Evolutionary conservation across 2,113 vertebrate genomes (phyloP).

Genomic region (Junco hyemalis): DNA sequence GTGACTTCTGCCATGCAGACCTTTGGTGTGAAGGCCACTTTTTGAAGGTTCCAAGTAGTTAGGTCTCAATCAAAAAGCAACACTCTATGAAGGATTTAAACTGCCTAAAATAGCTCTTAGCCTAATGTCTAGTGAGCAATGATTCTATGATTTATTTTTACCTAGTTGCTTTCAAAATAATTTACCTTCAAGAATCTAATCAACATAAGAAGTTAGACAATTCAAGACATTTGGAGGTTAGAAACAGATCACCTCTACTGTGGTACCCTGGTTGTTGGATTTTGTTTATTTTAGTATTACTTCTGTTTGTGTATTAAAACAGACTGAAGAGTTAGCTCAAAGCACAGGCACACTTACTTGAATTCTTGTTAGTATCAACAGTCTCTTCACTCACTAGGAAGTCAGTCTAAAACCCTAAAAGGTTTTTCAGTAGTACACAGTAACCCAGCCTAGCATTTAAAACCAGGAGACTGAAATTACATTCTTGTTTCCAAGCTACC

Average conservation of each 20-base stretch:
- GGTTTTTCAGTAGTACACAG: slow-evolving; percentile 9
- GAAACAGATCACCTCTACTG: not conserved
- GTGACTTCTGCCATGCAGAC: not conserved
- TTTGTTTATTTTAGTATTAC: not conserved
- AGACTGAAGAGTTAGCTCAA: not conserved
- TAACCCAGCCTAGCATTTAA: not conserved
- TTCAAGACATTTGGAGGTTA: not conserved
- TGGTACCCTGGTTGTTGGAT: not conserved
- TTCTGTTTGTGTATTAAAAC: not conserved
- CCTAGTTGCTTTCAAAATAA: not conserved
- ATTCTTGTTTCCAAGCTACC: not conserved
- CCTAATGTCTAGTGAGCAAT: not conserved
- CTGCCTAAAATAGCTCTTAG: slow-evolving; percentile 1
- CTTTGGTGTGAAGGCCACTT: slow-evolving; percentile 48
- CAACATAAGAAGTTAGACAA: not conserved
- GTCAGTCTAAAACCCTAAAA: not conserved
- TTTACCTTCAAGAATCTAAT: slow-evolving; percentile 9
- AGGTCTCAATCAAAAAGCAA: not conserved
- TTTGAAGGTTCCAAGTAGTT: not conserved
- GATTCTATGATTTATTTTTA: not conserved
- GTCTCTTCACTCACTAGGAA: not conserved
- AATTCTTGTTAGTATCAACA: slow-evolving; percentile 15
- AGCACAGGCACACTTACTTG: slow-evolving; percentile 23
- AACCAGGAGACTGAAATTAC: not conserved
- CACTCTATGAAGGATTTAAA: not conserved